Evolutionary conservation across 2,113 vertebrate genomes (phyloP).

Genomic region (Percopsis transmontana): DNA sequence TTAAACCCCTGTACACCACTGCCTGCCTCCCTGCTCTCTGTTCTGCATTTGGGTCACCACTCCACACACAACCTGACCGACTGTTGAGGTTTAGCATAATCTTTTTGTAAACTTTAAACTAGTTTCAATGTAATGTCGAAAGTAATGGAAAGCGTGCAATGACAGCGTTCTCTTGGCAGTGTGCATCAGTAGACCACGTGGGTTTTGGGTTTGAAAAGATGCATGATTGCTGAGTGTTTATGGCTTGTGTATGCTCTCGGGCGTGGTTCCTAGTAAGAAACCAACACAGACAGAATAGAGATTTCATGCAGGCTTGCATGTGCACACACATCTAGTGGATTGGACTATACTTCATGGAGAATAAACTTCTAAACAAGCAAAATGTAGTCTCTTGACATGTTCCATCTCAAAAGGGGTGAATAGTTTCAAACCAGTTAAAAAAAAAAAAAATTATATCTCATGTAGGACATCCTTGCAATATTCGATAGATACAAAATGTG

Average conservation of each 20-base stretch:
- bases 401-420: too few relatives aligned
- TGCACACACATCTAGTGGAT: neutral
- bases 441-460: too few relatives aligned
- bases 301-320: constrained; percentile 16
- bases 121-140: neutral
- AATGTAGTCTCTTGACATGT: too few relatives aligned
- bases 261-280: constrained; percentile 30
- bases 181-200: constrained; percentile 8
- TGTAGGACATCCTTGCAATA: neutral
- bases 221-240: constrained; percentile 44
- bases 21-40: too few relatives aligned
- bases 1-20: too few relatives aligned
- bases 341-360: too few relatives aligned
- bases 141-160: constrained; percentile 19
- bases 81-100: neutral
- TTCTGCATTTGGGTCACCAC: too few relatives aligned
- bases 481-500: neutral
- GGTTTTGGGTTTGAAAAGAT: constrained; percentile 30
- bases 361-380: too few relatives aligned
- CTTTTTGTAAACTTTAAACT: too few relatives aligned
- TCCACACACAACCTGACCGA: too few relatives aligned
- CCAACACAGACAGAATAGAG: constrained; percentile 54
- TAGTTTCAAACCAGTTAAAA: too few relatives aligned
- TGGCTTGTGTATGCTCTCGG: constrained; percentile 25
- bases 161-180: constrained; percentile 36